Conservation (phyloP, 2,888 invertebrate species). For the Ennomos quercinarius region DNA sequence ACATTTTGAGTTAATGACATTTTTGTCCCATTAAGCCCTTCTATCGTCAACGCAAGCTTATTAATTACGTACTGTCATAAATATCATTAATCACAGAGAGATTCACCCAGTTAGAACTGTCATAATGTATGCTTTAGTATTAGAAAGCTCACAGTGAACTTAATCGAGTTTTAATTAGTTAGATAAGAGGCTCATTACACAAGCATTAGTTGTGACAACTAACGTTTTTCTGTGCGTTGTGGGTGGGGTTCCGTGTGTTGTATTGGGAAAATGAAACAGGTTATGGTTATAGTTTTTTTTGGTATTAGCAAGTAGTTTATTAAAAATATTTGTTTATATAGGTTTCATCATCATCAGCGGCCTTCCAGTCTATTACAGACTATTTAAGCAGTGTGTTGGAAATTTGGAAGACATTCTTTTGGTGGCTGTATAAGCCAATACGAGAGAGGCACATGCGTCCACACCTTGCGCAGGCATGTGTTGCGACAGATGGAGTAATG, state of each 20-base stretch:
- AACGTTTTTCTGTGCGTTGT: slow-evolving; percentile 62
- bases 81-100: slow-evolving; percentile 46
- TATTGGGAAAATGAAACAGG: not conserved
- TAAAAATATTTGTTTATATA: too few species aligned
- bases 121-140: slow-evolving; percentile 54
- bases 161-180: slow-evolving; percentile 85
- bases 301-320: too few species aligned
- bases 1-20: slow-evolving; percentile 31
- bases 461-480: too few species aligned
- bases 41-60: slow-evolving; percentile 7
- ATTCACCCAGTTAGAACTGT: slow-evolving; percentile 68
- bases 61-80: slow-evolving; percentile 31
- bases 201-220: slow-evolving; percentile 76
- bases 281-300: too few species aligned
- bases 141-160: slow-evolving; percentile 69
- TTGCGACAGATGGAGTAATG: too few species aligned
- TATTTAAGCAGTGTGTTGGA: too few species aligned
- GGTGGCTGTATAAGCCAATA: too few species aligned
- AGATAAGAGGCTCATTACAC: slow-evolving; percentile 81
- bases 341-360: too few species aligned
- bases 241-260: slow-evolving; percentile 55
- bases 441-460: too few species aligned
- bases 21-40: slow-evolving; percentile 22
- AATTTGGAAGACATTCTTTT: too few species aligned
- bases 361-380: too few species aligned